A percentile compares a stretch with the other conserved stretches of the same genome.
Conservation (phyloP, 1,140 invertebrate species). For the Drosophila kurseongensis region DNA sequence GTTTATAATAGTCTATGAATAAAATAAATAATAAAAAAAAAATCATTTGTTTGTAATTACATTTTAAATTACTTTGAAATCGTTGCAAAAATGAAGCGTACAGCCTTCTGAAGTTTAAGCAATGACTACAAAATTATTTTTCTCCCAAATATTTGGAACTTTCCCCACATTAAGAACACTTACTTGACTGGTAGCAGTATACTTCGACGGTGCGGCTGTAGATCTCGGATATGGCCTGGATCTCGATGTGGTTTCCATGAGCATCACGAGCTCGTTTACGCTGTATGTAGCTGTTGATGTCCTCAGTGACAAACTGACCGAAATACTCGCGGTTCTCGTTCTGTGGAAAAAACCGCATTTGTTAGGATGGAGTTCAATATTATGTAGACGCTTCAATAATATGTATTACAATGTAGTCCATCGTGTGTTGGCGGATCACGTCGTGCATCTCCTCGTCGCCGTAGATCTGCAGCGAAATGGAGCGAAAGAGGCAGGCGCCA, state of each 20-base stretch:
- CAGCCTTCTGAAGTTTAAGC: too few species aligned
- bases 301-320: slow-evolving; percentile 97
- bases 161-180: slow-evolving; percentile 23
- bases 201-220: slow-evolving; percentile 97
- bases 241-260: slow-evolving; percentile 97
- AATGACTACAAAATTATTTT: too few species aligned
- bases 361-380: too few species aligned
- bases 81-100: too few species aligned
- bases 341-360: slow-evolving; percentile 30
- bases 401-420: slow-evolving; percentile 94
- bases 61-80: too few species aligned
- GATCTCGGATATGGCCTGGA: slow-evolving; percentile 97
- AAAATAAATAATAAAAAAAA: too few species aligned
- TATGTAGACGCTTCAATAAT: too few species aligned
- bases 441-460: slow-evolving; percentile 97
- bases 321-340: slow-evolving; percentile 94
- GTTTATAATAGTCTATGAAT: too few species aligned
- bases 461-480: slow-evolving; percentile 96
- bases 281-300: slow-evolving; percentile 94
- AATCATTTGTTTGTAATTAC: too few species aligned
- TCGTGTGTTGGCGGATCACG: slow-evolving; percentile 93
- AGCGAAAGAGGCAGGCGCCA: slow-evolving; percentile 96
- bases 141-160: too few species aligned
- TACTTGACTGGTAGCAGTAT: slow-evolving; percentile 94
- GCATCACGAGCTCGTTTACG: slow-evolving; percentile 91